Percentiles rank a stretch among this genome's conserved stretches.
Conservation (phyloP, 37 sponge, comb jelly and placozoan genomes). For the Sycon ciliatum region DNA sequence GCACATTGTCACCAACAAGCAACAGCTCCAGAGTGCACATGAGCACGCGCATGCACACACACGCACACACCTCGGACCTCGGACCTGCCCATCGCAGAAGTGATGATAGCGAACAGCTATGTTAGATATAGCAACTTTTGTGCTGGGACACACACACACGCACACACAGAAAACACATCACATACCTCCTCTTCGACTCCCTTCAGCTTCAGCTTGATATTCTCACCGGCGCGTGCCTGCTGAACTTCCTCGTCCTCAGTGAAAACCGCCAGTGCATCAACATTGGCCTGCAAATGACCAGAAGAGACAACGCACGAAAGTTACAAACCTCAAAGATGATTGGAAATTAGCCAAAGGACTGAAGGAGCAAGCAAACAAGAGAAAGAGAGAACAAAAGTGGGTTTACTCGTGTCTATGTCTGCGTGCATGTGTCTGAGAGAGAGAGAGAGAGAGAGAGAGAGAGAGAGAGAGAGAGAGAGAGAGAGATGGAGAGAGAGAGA, state of each 20-base stretch:
- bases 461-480: neutral
- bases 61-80: too few relatives aligned
- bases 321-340: neutral
- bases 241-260: slow-evolving; percentile 69
- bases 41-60: too few relatives aligned
- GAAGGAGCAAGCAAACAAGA: neutral
- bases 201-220: slow-evolving; percentile 80
- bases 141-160: neutral
- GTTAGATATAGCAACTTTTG: too few relatives aligned
- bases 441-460: neutral
- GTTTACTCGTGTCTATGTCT: neutral
- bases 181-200: slow-evolving; percentile 91
- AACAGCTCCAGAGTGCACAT: too few relatives aligned
- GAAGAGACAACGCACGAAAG: neutral
- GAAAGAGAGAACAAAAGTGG: neutral
- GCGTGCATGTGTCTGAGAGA: neutral
- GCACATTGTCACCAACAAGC: too few relatives aligned
- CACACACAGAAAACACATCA: neutral
- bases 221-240: slow-evolving; percentile 79
- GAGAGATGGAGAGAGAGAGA: neutral
- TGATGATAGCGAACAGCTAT: too few relatives aligned
- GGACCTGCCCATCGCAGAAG: too few relatives aligned
- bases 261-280: slow-evolving; percentile 64
- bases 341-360: neutral
- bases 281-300: slow-evolving; percentile 37